A percentile compares a stretch with the other conserved stretches of the same genome.
phyloP scores from a whole-genome alignment of 2,113 vertebrate species.

The Loxodonta africana region DNA sequence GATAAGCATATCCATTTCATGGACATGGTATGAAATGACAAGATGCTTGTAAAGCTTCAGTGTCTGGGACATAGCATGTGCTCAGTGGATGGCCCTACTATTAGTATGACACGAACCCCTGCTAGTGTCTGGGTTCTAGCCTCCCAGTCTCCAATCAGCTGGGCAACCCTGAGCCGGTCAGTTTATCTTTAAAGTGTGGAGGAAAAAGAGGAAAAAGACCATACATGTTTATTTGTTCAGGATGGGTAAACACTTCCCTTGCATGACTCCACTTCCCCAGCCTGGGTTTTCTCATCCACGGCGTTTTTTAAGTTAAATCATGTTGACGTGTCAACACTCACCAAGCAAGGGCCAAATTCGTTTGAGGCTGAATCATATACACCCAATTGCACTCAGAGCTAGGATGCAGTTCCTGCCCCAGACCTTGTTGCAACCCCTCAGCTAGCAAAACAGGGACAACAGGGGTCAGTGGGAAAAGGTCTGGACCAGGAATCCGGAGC shows the following conservation, averaged over 20 bases:
- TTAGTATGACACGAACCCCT: rapidly evolving
- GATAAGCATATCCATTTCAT: not conserved
- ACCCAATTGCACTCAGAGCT: rapidly evolving
- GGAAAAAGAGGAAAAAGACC: not conserved
- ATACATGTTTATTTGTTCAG: not conserved
- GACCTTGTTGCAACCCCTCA: rapidly evolving
- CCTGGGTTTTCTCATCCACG: not conserved
- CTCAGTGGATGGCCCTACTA: not conserved
- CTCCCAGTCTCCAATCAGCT: rapidly evolving
- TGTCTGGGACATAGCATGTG: not conserved
- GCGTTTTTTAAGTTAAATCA: not conserved
- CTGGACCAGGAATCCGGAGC: not conserved
- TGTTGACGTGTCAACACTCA: no score
- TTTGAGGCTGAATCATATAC: not conserved
- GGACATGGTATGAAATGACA: not conserved
- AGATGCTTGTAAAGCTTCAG: rapidly evolving
- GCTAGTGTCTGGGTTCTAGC: rapidly evolving
- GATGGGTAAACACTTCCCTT: not conserved
- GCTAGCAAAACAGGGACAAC: not conserved
- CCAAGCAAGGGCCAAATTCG: not conserved
- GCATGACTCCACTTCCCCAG: rapidly evolving
- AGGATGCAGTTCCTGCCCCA: rapidly evolving
- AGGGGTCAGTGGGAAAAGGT: not conserved
- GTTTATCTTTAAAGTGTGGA: not conserved
- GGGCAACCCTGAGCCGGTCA: not conserved